Evolutionary conservation across 2,888 invertebrate genomes (phyloP), one percentile per base, ranked within the genome.

Genomic region (Odiellus spinosus): DNA sequence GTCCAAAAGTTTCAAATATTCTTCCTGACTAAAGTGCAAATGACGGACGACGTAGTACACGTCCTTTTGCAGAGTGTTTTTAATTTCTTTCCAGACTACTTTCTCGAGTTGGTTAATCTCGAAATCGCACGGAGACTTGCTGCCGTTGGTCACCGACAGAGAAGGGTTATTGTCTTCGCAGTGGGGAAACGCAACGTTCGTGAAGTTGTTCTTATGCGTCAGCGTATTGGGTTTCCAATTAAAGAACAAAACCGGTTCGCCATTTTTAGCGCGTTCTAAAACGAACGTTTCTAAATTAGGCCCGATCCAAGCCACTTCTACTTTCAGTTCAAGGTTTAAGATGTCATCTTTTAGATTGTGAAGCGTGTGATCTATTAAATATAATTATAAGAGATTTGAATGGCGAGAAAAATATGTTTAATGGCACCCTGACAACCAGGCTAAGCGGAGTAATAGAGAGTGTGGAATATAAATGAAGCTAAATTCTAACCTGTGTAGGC

Each of bases 271-370:
- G 32, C 60, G 55, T 11, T 59, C 52, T 10, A 52, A 51, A 3
- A 70, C 64, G 48, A 65, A 65, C 1, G 53, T 42, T 12, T 61
- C 58, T 40, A 82, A 66, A 52, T 75, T 66, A 0, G 69, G 61
- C 1, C 80, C 82, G 12, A 83, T 64, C 80, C 80, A 83, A 4
- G 75, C 67, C 0, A 83, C 75, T 59, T 75, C 76, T 0, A 81
- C 74, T 51, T 70, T 73, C 12, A 81, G 65, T 32, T 72, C 65
- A 44, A 76, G 66, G 46, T 72, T 67, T 11, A 70, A 62, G 36
- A 83, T 76, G 56, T 81, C 77, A 0, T 72, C 33, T 35, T 42
- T 46, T 11, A 52, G n/a, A n/a, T 33, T 10, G 12, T 47, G 41
- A 32, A 48, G 50, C 12, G 42, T 49, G 14, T 44, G 43, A 19